Conservation (phyloP, 2,888 invertebrate genomes). For the Troglohyphantes excavatus region DNA sequence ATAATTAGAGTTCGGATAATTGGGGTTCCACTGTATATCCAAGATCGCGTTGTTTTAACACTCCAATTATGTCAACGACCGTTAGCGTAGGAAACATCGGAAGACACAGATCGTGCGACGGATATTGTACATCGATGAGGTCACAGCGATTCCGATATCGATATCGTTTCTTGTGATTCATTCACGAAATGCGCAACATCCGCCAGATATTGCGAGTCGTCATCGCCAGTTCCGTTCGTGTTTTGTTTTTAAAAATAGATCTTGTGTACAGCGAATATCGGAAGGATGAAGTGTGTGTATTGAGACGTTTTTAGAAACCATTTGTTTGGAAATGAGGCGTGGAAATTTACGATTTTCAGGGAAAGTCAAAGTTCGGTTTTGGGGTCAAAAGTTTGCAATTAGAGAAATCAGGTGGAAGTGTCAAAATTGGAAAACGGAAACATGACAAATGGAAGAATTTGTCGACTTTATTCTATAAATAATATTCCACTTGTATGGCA, state of each 20-base stretch:
- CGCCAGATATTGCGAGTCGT: not conserved
- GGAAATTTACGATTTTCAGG: not conserved
- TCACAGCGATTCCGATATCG: not conserved
- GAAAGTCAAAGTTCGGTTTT: constrained; percentile 1
- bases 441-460: too few relatives aligned
- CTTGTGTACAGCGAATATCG: not conserved
- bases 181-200: not conserved
- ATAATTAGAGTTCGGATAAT: too few relatives aligned
- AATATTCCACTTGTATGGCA: too few relatives aligned
- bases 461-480: too few relatives aligned
- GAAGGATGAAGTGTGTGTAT: not conserved
- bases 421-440: too few relatives aligned
- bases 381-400: not conserved
- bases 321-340: not conserved
- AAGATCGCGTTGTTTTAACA: not conserved
- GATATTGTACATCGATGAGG: not conserved
- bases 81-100: not conserved
- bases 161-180: not conserved
- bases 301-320: not conserved
- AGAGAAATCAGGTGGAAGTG: too few relatives aligned
- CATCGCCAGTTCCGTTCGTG: not conserved
- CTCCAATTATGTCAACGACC: not conserved
- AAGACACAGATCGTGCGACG: not conserved
- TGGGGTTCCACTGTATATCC: too few relatives aligned
- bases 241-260: not conserved